These are phyloP conservation scores for Bacillus rossius DNA, from an alignment of 1,140 invertebrate species.

Conservation along the genomic window DNA sequence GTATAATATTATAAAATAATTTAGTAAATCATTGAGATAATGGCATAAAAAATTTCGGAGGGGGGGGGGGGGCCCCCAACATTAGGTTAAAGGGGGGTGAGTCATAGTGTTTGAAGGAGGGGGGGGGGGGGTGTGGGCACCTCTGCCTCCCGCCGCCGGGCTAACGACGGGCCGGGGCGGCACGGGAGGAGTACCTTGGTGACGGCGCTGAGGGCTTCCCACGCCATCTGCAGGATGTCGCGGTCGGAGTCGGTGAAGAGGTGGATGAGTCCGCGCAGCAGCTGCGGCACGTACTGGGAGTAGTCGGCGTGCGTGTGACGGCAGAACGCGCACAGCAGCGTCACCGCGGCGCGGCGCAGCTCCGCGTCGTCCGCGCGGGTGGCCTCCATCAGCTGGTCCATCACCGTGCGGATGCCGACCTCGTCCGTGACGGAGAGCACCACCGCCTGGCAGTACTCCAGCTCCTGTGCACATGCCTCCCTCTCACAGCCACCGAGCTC, in stretches of 20 bases:
- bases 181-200: too few species aligned
- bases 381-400: slow-evolving; percentile 85
- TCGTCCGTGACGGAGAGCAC: slow-evolving; percentile 87
- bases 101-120: too few species aligned
- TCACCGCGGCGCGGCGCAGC: slow-evolving; percentile 69
- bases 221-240: slow-evolving; percentile 75
- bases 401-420: slow-evolving; percentile 77
- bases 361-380: slow-evolving; percentile 55
- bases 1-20: too few species aligned
- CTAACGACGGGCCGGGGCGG: too few species aligned
- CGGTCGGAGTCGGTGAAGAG: slow-evolving; percentile 77
- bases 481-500: too few species aligned
- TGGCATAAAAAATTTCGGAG: too few species aligned
- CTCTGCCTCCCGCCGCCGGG: too few species aligned
- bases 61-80: too few species aligned
- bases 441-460: slow-evolving; percentile 92
- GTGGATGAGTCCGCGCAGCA: slow-evolving; percentile 81
- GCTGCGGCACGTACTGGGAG: slow-evolving; percentile 77
- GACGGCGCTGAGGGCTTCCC: slow-evolving; percentile 87
- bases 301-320: slow-evolving; percentile 83
- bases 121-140: too few species aligned
- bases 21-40: too few species aligned
- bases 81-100: too few species aligned
- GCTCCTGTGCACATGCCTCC: slow-evolving; percentile 46
- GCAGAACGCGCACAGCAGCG: slow-evolving; percentile 86